Percentiles rank a stretch among this genome's conserved stretches.
These are phyloP conservation scores for Lithophane socia DNA, from an alignment of 2,888 invertebrate genomes.

Conservation along the genomic window DNA sequence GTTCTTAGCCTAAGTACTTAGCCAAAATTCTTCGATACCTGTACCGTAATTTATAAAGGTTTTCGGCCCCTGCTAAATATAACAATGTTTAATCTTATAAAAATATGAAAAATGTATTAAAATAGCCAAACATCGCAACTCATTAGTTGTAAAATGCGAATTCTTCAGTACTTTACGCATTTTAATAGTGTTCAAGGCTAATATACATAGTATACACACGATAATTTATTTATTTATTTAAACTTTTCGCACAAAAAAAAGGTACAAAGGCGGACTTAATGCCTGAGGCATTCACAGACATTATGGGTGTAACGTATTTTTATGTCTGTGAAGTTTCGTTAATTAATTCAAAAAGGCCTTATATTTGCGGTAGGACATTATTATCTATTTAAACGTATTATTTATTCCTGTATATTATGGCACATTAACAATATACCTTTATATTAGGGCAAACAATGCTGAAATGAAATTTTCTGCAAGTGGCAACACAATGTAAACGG, in stretches of 20 bases:
- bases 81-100: slow-evolving; percentile 10
- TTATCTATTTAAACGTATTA: slow-evolving; percentile 2
- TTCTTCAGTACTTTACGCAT: too few relatives aligned
- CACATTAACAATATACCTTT: slow-evolving; percentile 4
- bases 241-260: too few relatives aligned
- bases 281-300: too few relatives aligned
- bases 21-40: too few relatives aligned
- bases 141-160: neutral
- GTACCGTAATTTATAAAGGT: too few relatives aligned
- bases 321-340: neutral
- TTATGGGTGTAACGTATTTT: neutral
- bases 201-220: neutral
- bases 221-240: too few relatives aligned
- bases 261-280: too few relatives aligned
- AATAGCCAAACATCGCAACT: neutral
- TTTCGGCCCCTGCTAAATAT: neutral
- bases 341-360: neutral
- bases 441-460: too few relatives aligned
- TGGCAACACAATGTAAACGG: neutral
- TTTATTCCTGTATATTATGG: slow-evolving; percentile 10
- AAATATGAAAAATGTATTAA: neutral
- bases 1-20: too few relatives aligned
- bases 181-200: neutral
- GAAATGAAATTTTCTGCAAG: neutral
- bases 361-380: neutral